Evolutionary conservation across 2,113 vertebrate species (phyloP).

Genomic region (Daubentonia madagascariensis): DNA sequence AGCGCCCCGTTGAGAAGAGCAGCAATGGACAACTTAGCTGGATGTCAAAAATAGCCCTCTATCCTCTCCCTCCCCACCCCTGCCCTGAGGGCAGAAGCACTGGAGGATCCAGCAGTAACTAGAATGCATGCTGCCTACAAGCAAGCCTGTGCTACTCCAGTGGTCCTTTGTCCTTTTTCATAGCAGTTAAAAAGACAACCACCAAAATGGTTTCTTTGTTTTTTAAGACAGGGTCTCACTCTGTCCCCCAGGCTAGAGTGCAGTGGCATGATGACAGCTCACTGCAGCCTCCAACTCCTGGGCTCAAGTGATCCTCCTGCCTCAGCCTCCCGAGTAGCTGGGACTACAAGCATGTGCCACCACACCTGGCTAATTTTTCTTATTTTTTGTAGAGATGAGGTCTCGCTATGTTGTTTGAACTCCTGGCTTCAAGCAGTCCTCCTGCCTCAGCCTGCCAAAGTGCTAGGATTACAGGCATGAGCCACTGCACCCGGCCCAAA

Average conservation of each 20-base stretch:
- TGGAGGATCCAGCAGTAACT: not conserved
- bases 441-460: no score
- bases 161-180: not conserved
- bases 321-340: not conserved
- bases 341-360: not conserved
- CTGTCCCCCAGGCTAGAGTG: no score
- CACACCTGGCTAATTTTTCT: not conserved
- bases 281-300: no score
- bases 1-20: not conserved
- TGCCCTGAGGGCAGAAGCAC: not conserved
- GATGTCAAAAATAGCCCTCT: not conserved
- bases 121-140: not conserved
- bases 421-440: no score
- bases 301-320: no score
- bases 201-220: not conserved
- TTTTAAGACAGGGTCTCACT: no score
- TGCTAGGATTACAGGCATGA: no score
- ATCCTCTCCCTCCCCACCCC: fast-evolving
- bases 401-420: not conserved
- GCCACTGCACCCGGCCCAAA: not conserved
- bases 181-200: not conserved
- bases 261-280: no score
- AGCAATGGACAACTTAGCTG: not conserved
- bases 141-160: not conserved
- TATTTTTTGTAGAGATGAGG: not conserved